These are phyloP conservation scores for Orchestia grillus DNA, from an alignment of 1,140 invertebrate species.

Conservation along the genomic window DNA sequence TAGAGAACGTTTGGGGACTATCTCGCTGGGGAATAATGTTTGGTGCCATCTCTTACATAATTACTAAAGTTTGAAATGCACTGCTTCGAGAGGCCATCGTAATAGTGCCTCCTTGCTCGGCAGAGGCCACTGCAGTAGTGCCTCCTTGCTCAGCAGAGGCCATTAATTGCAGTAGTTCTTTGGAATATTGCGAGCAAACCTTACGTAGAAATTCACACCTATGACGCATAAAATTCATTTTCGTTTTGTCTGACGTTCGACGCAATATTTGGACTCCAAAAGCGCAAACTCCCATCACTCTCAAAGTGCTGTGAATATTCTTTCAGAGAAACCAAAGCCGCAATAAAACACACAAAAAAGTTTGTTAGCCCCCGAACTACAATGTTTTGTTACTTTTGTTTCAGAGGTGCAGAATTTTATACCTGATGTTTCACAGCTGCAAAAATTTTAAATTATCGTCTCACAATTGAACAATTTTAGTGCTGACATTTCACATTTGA, in stretches of 20 bases:
- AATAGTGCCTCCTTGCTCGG: background rate
- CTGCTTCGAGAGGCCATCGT: background rate
- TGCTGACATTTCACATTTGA: no score
- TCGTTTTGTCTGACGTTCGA: background rate
- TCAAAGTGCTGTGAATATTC: background rate
- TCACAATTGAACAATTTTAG: no score
- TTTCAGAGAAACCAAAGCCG: background rate
- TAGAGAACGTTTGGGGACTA: background rate
- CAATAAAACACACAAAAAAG: background rate
- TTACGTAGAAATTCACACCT: background rate
- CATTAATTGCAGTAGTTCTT: no score
- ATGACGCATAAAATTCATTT: background rate
- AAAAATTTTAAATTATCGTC: no score
- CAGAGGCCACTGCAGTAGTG: background rate
- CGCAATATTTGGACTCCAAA: background rate
- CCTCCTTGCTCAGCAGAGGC: no score
- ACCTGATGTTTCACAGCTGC: no score
- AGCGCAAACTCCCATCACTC: background rate
- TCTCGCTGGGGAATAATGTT: background rate
- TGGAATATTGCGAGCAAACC: background rate
- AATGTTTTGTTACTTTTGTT: no score
- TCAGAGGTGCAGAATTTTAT: no score
- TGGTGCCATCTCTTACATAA: background rate
- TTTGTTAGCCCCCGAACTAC: background rate
- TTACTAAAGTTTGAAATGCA: background rate